Conservation (phyloP, 1,140 invertebrate species). For the Drosophila kikkawai region DNA sequence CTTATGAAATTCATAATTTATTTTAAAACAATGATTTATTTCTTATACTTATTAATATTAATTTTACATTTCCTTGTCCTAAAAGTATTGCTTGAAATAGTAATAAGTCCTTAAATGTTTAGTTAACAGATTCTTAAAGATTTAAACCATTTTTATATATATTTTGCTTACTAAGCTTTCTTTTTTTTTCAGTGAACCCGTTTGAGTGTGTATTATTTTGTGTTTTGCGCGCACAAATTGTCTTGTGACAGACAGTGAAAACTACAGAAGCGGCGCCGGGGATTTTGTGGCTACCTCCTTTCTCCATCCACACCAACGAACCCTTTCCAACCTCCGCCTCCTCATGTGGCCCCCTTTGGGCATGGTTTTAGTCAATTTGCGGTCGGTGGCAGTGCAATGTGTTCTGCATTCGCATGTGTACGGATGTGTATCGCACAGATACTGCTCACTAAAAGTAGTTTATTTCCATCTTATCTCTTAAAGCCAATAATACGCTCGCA, state of each 20-base stretch:
- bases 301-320: constrained; percentile 12
- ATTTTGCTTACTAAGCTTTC: not conserved
- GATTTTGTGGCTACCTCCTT: constrained; percentile 38
- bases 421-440: constrained; percentile 17
- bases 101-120: no score
- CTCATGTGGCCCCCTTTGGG: constrained; percentile 26
- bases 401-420: constrained; percentile 38
- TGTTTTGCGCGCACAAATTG: constrained; percentile 83
- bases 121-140: not conserved
- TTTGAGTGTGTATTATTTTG: constrained; percentile 76
- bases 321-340: not conserved
- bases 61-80: no score
- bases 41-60: not conserved
- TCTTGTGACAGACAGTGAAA: constrained; percentile 83
- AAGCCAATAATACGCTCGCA: constrained; percentile 79
- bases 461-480: constrained; percentile 82
- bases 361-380: constrained; percentile 81
- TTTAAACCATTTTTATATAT: no score
- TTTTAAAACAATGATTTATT: not conserved
- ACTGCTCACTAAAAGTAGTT: constrained; percentile 71
- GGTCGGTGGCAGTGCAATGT: constrained; percentile 63
- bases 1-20: not conserved
- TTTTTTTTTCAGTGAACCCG: constrained; percentile 11
- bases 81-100: no score
- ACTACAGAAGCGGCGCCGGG: constrained; percentile 72